Base-by-base conservation (phyloP, 1,140 invertebrate genomes). In the Pygmarrhopalites habei region DNA sequence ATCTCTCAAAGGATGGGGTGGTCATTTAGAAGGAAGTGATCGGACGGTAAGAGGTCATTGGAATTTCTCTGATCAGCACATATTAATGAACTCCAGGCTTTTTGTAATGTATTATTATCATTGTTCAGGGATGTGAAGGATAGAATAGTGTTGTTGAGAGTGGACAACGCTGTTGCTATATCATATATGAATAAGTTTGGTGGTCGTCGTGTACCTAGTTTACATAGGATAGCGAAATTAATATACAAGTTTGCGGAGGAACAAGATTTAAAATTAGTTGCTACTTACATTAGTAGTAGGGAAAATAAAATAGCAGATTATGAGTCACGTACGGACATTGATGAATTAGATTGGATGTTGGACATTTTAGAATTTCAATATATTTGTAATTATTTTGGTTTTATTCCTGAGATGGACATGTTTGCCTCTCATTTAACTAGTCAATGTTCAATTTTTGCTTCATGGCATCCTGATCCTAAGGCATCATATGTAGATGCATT, bases 131-230 rank as follows among this genome's bases (percentile, higher is more conserved):
- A 35, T 1, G 15, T 57, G 17, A 23, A 0, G 14, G 44, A 60
- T 15, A 1, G 0, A 5, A 15, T 41, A 21, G 46, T 60, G 5
- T 41, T 65, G 25, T 3, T 60, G 1, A 14, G 58, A 17, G n/a
- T 55, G 1, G 63, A 65, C 21, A 65, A 43, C 30, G 56, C 5
- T 21, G 30, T 41, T 19, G 64, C 64, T 17, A 41, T 65, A 15
- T 39, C 58, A 2, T 65, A 65, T 43, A 57, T 65, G 2, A 65
- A 65, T 49, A 23, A 30, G 1, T 47, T 46, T 12, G 64, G 64
- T 2, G 58, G 64, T 26, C 46, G 49, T 47, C 3, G 30, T 0
- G 5, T 7, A 7, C 5, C 32, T 7, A 7, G 5, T 7, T 15
- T 35, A 35, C 49, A 52, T 28, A 28, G 2, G 23, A 12, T 4